Evolutionary conservation across 2,113 vertebrate species (phyloP).

Genomic region (Ursus arctos): DNA sequence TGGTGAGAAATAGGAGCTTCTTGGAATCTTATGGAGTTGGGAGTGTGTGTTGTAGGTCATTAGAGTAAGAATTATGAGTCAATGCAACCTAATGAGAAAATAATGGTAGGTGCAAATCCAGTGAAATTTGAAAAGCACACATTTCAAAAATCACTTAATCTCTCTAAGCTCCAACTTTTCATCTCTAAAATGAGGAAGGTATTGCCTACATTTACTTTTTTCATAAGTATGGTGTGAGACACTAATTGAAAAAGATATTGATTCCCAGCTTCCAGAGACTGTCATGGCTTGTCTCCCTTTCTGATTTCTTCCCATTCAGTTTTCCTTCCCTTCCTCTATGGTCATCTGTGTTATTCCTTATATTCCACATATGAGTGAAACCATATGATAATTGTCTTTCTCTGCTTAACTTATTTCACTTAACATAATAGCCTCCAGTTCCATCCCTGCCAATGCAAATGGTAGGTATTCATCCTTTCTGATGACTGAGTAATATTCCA

Average conservation of each 20-base stretch:
- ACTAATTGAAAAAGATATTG: neutral
- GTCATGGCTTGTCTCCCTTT: no score
- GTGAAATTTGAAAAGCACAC: slow-evolving; percentile 4
- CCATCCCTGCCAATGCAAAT: no score
- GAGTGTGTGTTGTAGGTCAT: neutral
- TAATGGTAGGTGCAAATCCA: neutral
- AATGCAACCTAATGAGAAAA: slow-evolving; percentile 25
- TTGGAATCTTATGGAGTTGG: neutral
- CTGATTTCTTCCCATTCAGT: no score
- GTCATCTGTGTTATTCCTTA: no score
- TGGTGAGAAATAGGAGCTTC: neutral
- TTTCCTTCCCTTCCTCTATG: no score
- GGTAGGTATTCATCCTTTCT: no score
- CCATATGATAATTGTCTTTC: no score
- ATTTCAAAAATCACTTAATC: slow-evolving; percentile 23
- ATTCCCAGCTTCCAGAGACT: no score
- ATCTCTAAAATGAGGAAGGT: neutral
- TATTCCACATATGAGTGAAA: no score
- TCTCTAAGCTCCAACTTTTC: neutral
- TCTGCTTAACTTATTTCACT: no score
- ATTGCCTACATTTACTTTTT: neutral
- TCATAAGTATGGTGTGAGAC: neutral
- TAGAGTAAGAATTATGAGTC: slow-evolving; percentile 28
- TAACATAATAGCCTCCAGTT: no score
- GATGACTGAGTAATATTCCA: no score